These are phyloP conservation scores for Penelope pileata DNA, from an alignment of 2,113 vertebrate species.

Conservation along the genomic window DNA sequence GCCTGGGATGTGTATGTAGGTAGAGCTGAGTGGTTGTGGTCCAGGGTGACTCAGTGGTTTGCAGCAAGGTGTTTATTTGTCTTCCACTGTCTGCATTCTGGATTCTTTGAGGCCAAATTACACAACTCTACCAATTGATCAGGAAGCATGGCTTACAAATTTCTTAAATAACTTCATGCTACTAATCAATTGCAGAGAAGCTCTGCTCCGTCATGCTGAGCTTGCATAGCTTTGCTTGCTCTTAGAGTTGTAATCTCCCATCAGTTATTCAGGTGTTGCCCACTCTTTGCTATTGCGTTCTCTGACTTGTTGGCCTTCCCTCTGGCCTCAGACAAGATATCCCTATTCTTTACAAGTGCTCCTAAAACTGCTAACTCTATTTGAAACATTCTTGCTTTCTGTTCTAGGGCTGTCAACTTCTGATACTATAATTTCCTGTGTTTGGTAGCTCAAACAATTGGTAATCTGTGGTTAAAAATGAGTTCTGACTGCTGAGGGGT, in stretches of 20 bases:
- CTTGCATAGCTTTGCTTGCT: not conserved
- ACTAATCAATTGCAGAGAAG: not conserved
- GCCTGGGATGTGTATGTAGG: not conserved
- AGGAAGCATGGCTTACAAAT: not conserved
- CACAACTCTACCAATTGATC: not conserved
- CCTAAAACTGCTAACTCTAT: not conserved
- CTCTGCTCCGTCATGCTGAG: conserved; percentile 29
- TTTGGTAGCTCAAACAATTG: not conserved
- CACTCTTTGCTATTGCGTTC: not conserved
- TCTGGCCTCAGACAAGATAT: not conserved
- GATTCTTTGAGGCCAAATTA: not conserved
- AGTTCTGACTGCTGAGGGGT: not conserved
- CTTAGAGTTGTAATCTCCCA: not conserved
- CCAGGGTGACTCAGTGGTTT: not conserved
- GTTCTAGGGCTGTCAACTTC: not conserved
- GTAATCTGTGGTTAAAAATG: not conserved
- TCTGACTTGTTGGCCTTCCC: not conserved
- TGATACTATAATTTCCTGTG: not conserved
- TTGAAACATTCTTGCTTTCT: not conserved
- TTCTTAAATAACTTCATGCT: not conserved
- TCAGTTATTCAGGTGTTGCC: not conserved
- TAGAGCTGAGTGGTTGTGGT: not conserved
- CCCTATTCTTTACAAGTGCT: not conserved
- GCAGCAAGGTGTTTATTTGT: not conserved
- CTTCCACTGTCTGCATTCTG: not conserved